These are phyloP conservation scores for Colostygia pectinataria DNA, from an alignment of 2,888 invertebrate genomes.

Conservation along the genomic window DNA sequence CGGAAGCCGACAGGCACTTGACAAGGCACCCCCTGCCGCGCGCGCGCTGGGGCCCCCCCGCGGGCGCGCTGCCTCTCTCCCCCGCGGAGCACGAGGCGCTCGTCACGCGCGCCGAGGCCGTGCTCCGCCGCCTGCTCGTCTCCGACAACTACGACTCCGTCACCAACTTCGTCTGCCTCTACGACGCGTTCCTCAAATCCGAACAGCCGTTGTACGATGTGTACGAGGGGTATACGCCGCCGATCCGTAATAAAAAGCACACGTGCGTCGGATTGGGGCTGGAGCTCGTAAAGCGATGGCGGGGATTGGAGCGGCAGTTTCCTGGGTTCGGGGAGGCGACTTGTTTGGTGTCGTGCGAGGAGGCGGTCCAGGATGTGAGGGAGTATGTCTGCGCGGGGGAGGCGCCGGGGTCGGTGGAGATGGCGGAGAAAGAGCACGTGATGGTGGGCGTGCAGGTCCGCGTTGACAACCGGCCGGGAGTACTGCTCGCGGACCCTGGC, in stretches of 20 bases:
- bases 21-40: slow-evolving; percentile 55
- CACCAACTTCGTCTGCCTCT: slow-evolving; percentile 89
- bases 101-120: slow-evolving; percentile 89
- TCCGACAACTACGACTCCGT: slow-evolving; percentile 95
- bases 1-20: slow-evolving; percentile 61
- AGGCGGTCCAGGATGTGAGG: slow-evolving; percentile 85
- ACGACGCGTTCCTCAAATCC: slow-evolving; percentile 85
- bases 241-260: slow-evolving; percentile 89
- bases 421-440: slow-evolving; percentile 94
- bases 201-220: slow-evolving; percentile 85
- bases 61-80: slow-evolving; percentile 45
- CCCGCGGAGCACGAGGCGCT: slow-evolving; percentile 89
- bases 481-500: slow-evolving; percentile 94
- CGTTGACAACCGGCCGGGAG: slow-evolving; percentile 88
- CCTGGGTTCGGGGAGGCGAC: slow-evolving; percentile 85
- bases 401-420: slow-evolving; percentile 81
- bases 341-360: slow-evolving; percentile 92
- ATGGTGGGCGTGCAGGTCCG: slow-evolving; percentile 89
- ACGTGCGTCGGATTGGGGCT: slow-evolving; percentile 93
- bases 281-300: slow-evolving; percentile 88
- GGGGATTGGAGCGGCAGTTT: slow-evolving; percentile 83
- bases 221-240: slow-evolving; percentile 90
- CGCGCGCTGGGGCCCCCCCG: slow-evolving; percentile 51
- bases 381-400: slow-evolving; percentile 81
- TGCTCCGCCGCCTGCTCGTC: slow-evolving; percentile 90